Evolutionary conservation across 37 sponge, comb jelly and placozoan species (phyloP).

Genomic region (Halichondria panicea): DNA sequence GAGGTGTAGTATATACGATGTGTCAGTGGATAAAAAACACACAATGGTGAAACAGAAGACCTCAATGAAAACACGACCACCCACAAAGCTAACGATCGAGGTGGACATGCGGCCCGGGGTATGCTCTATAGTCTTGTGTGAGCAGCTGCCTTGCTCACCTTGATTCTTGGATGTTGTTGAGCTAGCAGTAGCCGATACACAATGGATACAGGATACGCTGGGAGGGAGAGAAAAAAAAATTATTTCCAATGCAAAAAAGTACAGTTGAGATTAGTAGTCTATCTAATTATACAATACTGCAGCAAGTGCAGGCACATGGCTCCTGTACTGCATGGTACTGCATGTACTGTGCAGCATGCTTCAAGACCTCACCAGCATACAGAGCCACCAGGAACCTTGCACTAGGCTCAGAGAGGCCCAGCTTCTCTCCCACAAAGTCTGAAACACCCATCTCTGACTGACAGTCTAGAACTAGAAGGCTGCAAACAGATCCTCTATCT

Average conservation of each 20-base stretch:
- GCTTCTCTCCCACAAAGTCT: conserved; percentile 9
- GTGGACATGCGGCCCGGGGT: too few species aligned
- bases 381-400: conserved; percentile 63
- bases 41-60: too few species aligned
- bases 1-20: too few species aligned
- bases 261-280: background rate
- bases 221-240: background rate
- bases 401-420: conserved; percentile 55
- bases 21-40: too few species aligned
- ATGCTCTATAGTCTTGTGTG: too few species aligned
- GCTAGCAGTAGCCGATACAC: background rate
- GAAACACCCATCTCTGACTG: conserved; percentile 1
- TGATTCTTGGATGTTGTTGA: background rate
- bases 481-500: background rate
- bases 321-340: too few species aligned
- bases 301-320: background rate
- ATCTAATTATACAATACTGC: background rate
- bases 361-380: conserved; percentile 43
- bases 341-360: too few species aligned
- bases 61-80: too few species aligned
- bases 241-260: background rate
- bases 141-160: too few species aligned
- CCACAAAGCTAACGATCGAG: too few species aligned
- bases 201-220: conserved; percentile 6
- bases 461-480: background rate